Conservation (phyloP, 2,888 invertebrate genomes). For the Herminia tarsipennalis region DNA sequence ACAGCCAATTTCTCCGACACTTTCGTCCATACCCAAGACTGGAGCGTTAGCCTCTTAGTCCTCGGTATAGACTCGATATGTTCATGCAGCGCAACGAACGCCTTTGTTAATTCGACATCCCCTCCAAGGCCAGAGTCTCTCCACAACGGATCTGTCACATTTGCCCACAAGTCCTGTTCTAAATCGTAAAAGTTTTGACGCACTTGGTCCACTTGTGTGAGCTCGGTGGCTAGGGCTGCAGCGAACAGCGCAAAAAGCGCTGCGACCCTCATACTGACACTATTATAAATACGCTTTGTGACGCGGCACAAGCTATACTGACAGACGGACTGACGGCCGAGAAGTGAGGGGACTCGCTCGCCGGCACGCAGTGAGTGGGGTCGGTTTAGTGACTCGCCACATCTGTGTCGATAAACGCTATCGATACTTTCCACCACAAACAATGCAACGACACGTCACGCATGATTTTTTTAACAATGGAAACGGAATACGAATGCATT, state of each 20-base stretch:
- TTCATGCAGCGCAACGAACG: slow-evolving; percentile 85
- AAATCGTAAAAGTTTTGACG: slow-evolving; percentile 85
- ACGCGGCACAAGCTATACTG: slow-evolving; percentile 67
- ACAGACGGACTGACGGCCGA: slow-evolving; percentile 50
- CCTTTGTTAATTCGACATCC: slow-evolving; percentile 85
- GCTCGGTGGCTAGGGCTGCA: slow-evolving; percentile 58
- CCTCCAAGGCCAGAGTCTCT: slow-evolving; percentile 67
- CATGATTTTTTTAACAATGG: slow-evolving; percentile 10
- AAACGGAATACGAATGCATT: slow-evolving; percentile 13
- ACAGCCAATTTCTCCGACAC: slow-evolving; percentile 86
- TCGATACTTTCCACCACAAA: slow-evolving; percentile 20
- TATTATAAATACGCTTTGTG: slow-evolving; percentile 50
- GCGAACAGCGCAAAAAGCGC: slow-evolving; percentile 67
- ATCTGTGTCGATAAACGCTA: slow-evolving; percentile 29
- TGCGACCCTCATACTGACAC: slow-evolving; percentile 63
- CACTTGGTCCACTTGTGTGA: slow-evolving; percentile 84
- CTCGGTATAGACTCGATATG: slow-evolving; percentile 68
- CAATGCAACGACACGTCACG: slow-evolving; percentile 3
- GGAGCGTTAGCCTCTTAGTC: slow-evolving; percentile 56
- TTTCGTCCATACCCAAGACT: slow-evolving; percentile 88
- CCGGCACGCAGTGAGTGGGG: slow-evolving; percentile 58
- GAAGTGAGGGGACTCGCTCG: slow-evolving; percentile 60
- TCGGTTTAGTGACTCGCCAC: slow-evolving; percentile 58
- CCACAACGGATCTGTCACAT: slow-evolving; percentile 73
- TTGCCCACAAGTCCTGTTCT: slow-evolving; percentile 83